Conservation (phyloP, 2,888 invertebrate genomes). For the Sphinx pinastri region DNA sequence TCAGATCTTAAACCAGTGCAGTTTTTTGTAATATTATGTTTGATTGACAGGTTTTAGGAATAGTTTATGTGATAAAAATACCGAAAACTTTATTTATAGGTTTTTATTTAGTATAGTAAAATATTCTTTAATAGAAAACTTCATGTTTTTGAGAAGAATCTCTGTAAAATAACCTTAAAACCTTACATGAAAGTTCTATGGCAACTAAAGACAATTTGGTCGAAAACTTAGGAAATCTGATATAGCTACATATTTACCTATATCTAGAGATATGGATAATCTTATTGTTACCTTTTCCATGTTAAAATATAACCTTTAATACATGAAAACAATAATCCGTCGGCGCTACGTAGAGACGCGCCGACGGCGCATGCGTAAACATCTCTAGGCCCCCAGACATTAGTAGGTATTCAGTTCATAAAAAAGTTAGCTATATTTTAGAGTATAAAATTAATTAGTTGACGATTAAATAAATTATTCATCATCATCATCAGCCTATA, state of each 20-base stretch:
- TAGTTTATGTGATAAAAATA: too few species aligned
- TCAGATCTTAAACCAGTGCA: too few species aligned
- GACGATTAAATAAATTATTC: too few species aligned
- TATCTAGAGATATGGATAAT: background rate
- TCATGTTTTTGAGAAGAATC: background rate
- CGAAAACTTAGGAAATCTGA: background rate
- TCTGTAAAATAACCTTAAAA: background rate
- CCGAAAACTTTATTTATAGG: background rate
- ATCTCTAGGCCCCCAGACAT: background rate
- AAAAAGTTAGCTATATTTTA: background rate
- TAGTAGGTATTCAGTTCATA: slow-evolving; percentile 3
- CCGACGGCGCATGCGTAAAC: slow-evolving; percentile 64
- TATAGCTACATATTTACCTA: background rate
- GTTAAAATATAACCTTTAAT: background rate
- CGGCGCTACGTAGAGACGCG: slow-evolving; percentile 19
- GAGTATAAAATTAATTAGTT: too few species aligned
- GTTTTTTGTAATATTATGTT: too few species aligned
- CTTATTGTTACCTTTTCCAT: background rate
- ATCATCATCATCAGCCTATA: too few species aligned
- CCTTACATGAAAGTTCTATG: background rate
- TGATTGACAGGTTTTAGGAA: too few species aligned
- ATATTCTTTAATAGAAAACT: background rate
- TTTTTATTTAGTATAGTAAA: background rate
- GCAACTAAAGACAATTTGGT: background rate
- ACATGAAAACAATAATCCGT: slow-evolving; percentile 19